phyloP scores from a whole-genome alignment of 2,888 invertebrate genomes.

The Noctua fimbriata region DNA sequence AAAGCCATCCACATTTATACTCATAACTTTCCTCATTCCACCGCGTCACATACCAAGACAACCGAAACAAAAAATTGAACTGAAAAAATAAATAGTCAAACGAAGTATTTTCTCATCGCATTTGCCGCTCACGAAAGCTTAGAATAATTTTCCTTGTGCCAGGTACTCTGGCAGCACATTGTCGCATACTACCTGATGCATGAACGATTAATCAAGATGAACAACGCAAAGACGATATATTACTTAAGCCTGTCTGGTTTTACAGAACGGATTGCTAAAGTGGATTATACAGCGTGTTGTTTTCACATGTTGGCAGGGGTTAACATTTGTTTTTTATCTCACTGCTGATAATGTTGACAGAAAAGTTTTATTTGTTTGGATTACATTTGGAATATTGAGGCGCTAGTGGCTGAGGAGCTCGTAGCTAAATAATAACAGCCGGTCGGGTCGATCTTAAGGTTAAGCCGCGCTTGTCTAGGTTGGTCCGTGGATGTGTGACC shows the following conservation, averaged over 20 bases:
- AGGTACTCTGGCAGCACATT: conserved; percentile 18
- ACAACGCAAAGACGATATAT: conserved; percentile 58
- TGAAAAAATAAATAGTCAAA: not conserved
- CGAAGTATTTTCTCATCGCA: not conserved
- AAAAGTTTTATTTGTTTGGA: conserved; percentile 29
- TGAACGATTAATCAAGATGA: conserved; percentile 64
- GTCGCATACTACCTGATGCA: conserved; percentile 50
- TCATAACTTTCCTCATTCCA: not conserved
- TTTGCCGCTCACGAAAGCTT: not conserved
- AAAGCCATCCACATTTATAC: too few species aligned
- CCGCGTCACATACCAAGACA: not conserved
- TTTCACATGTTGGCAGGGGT: conserved; percentile 42
- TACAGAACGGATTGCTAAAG: conserved; percentile 50
- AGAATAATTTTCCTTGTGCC: conserved; percentile 24
- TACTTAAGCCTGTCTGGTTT: conserved; percentile 62
- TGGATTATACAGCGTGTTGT: conserved; percentile 50
- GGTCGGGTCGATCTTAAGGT: too few species aligned
- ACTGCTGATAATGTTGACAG: conserved; percentile 20
- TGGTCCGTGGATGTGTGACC: too few species aligned
- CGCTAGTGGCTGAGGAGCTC: too few species aligned
- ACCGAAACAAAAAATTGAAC: not conserved
- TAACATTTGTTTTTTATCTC: conserved; percentile 29
- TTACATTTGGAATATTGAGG: not conserved
- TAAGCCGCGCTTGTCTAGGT: too few species aligned
- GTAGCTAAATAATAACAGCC: too few species aligned